phyloP scores from a whole-genome alignment of 2,797 vertebrate genomes.

The Rhincodon typus region DNA sequence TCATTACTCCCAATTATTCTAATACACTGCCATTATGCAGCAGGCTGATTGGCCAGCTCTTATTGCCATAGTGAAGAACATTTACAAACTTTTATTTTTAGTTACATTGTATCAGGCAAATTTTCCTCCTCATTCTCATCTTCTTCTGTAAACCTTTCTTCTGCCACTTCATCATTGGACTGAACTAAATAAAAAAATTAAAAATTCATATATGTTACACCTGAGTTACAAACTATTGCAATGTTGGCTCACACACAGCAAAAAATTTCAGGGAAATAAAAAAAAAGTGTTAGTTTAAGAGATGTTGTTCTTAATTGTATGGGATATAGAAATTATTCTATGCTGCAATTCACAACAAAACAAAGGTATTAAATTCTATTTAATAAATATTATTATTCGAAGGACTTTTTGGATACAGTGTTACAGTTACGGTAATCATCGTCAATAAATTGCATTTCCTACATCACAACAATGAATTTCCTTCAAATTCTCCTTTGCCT shows the following conservation, averaged over 20 bases:
- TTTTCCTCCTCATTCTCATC: constrained; percentile 20
- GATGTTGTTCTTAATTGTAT: background rate
- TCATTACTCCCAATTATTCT: background rate
- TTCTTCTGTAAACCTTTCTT: background rate
- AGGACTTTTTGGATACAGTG: background rate
- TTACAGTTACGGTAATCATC: background rate
- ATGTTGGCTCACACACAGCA: background rate
- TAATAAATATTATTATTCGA: background rate
- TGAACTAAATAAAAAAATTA: background rate
- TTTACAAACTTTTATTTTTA: background rate
- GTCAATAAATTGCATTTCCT: background rate
- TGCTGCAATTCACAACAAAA: background rate
- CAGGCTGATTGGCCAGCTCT: background rate
- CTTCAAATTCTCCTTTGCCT: background rate
- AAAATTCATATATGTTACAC: background rate
- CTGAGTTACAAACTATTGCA: background rate
- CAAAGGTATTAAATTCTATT: background rate
- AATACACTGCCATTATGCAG: background rate
- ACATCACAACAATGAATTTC: background rate
- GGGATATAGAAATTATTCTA: background rate
- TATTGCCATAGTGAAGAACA: background rate
- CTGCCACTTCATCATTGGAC: background rate
- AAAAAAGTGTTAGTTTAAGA: background rate
- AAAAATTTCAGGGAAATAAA: background rate
- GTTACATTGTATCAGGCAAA: constrained; percentile 3